Base-by-base conservation (phyloP, 2,113 vertebrate species). In the Labeo rohita region DNA sequence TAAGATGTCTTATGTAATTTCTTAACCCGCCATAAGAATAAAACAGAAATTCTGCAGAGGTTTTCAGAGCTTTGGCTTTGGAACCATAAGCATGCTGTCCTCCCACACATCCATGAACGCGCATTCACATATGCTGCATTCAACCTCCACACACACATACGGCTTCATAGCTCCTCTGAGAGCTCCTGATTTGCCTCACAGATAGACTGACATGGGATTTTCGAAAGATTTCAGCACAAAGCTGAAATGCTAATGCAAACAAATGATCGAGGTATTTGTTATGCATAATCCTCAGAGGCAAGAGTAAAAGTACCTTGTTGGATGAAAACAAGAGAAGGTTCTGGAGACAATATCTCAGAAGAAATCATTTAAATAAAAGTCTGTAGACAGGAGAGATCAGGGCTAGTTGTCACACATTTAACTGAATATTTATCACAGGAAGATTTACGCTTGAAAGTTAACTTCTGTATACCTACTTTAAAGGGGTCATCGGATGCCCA, bases 51-150 rank as follows among this genome's bases (percentile, higher is more conserved):
- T 85, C 49, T 59, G 43, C 59, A 75, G 78, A 88, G 83, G 15
- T 56, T 83, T 85, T 87, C 12, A 83, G 84, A 72, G 66, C 84
- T 85, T 50, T 87, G 83, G 47, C 80, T 74, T 87, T 77, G 49
- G 72, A 85, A 66, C 50, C 75, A 78, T 82, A 85, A 80, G 54
- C 80, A 85, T 83, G 78, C 56, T 76, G 34, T 80, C 79, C 59
- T 75, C 86, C 75, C 80, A 87, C 86, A 80, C 73, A 86, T 28
- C 59, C 34, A 83, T 52, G 49, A 28, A 70, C 61, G 13, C 50
- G 36, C 54, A 80, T 49, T 49, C 65, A 79, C 80, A 68, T 68
- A 68, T 54, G 80, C 66, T 72, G 45, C 61, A 75, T 76, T 59
- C 56, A 81, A 59, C 21, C 43, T 63, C 56, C 61, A 72, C 50